Base-by-base conservation (phyloP, 2,113 vertebrate genomes). In the Aldabrachelys gigantea region DNA sequence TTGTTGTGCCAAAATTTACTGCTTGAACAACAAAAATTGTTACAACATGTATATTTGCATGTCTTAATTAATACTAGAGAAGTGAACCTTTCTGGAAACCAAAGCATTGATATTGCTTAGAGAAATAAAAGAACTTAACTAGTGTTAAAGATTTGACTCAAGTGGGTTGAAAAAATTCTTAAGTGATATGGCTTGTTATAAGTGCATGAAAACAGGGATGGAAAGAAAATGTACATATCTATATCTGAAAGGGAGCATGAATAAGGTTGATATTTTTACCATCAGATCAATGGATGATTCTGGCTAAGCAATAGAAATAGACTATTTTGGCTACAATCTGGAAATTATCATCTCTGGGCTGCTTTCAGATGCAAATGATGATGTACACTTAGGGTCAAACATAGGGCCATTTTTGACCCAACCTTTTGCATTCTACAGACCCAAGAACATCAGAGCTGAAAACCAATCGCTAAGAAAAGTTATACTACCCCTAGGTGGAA, bases 1-100 rank as follows among this genome's bases (percentile, higher is more conserved):
- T 84, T 92, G 53, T 50, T 84, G n/a, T 82, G 59, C 49, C 50
- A 87, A 47, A 90, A 97, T 69, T 82, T 50, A 11, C 54, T 89
- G 92, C 65, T 22, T 92, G 87, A 82, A 82, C 75, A 84, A 80
- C 16, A 49, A 91, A 95, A 91, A 31, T 35, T 90, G 84, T 95
- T 88, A 53, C 50, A 85, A 24, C 80, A 29, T 10, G 78, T 52
- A 38, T 91, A 11, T 76, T 91, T 27, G 84, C 72, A 94, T 56
- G 2, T 84, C 52, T 72, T 85, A 75, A 82, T 0, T 3, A 69
- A 53, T 89, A 13, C 21, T 1, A 0, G 76, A 82, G 41, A 88
- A 93, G 90, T 13, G 89, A 47, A 54, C 72, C 38, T 84, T 79
- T 69, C 13, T 5, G 85, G 53, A 87, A 93, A 65, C 10, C 80